Conservation (phyloP, 2,113 vertebrate genomes). For the Callopanchax toddi region DNA sequence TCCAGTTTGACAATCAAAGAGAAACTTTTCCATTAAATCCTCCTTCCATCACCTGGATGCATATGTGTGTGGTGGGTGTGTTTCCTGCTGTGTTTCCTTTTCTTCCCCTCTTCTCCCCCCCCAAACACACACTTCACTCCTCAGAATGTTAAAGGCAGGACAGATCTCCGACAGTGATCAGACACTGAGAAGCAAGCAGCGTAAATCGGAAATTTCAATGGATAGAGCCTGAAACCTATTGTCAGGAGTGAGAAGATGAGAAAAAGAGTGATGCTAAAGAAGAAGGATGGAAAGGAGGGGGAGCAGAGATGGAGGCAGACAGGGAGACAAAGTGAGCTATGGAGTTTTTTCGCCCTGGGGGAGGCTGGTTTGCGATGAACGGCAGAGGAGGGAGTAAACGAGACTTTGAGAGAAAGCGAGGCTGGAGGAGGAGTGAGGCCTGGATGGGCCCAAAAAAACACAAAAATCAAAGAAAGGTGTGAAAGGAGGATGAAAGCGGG, state of each 20-base stretch:
- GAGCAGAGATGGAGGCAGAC: conserved; percentile 58
- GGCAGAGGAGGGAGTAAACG: conserved; percentile 56
- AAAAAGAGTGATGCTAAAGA: conserved; percentile 45
- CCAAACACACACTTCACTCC: conserved; percentile 1
- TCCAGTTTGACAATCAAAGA: conserved; percentile 11
- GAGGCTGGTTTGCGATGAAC: conserved; percentile 56
- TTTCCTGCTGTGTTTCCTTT: conserved; percentile 26
- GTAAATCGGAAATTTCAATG: conserved; percentile 66
- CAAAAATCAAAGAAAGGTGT: conserved; percentile 14
- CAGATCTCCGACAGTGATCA: conserved; percentile 45
- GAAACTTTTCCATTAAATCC: conserved; percentile 17
- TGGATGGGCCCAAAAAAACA: conserved; percentile 5
- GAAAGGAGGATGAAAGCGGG: conserved; percentile 24
- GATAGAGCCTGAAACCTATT: conserved; percentile 57
- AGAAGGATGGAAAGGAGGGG: conserved; percentile 41
- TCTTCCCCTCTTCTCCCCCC: too few species aligned
- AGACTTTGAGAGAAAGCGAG: conserved; percentile 57
- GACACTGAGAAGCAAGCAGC: conserved; percentile 44
- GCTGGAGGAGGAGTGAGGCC: conserved; percentile 24
- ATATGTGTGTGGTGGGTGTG: not conserved
- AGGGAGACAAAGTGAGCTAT: conserved; percentile 67
- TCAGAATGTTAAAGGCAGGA: conserved; percentile 28
- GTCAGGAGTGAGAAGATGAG: conserved; percentile 41
- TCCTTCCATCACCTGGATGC: not conserved
- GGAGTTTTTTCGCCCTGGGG: conserved; percentile 62